Conservation (phyloP, 2,888 invertebrate genomes). For the Bugulina stolonifera region DNA sequence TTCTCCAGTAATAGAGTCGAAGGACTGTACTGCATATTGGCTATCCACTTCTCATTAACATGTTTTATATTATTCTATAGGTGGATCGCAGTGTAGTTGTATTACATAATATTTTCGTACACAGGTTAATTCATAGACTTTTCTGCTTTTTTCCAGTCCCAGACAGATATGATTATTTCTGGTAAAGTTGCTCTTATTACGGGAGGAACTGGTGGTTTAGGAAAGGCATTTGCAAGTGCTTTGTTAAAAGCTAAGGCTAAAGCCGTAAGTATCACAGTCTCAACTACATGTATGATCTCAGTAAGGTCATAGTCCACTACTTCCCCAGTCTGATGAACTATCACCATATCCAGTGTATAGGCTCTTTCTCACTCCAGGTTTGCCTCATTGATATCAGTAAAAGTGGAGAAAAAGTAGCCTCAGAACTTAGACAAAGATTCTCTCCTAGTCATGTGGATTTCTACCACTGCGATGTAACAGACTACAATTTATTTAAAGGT, state of each 20-base stretch:
- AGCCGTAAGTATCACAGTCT: conserved; percentile 14
- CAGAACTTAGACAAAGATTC: background rate
- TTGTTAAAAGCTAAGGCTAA: background rate
- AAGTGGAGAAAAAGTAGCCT: background rate
- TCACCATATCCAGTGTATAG: background rate
- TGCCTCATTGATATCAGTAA: background rate
- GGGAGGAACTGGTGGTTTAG: conserved; percentile 14
- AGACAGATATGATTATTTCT: background rate
- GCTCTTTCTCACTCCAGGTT: background rate
- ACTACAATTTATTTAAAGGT: background rate
- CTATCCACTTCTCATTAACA: too few relatives aligned
- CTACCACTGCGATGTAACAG: background rate
- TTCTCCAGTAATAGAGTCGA: too few relatives aligned
- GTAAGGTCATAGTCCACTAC: too few relatives aligned
- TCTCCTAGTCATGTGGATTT: background rate
- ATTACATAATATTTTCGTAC: too few relatives aligned
- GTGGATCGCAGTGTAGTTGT: too few relatives aligned
- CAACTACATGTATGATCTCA: too few relatives aligned
- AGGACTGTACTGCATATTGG: too few relatives aligned
- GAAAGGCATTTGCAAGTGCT: conserved; percentile 20
- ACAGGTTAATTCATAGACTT: too few relatives aligned
- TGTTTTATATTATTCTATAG: too few relatives aligned
- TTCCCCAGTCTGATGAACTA: too few relatives aligned
- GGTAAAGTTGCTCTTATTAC: conserved; percentile 18
- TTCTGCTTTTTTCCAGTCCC: too few relatives aligned